Evolutionary conservation across 2,113 vertebrate genomes (phyloP).

Genomic region (Procavia capensis): DNA sequence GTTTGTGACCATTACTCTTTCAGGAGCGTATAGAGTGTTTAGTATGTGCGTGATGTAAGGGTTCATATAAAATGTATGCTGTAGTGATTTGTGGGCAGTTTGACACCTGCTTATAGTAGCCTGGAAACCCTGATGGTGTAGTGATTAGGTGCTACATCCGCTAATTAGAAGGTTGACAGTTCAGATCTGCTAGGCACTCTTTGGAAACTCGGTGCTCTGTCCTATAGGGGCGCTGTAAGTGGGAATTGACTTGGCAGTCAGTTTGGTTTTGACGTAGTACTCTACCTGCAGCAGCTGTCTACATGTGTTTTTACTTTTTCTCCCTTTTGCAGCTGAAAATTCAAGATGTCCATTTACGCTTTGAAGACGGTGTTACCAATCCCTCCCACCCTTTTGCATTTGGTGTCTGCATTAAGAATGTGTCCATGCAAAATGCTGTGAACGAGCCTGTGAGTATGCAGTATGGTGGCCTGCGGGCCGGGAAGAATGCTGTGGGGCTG

Average conservation of each 20-base stretch:
- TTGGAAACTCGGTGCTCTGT: too few species aligned
- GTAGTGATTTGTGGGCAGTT: background rate
- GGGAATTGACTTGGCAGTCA: too few species aligned
- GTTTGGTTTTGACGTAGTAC: too few species aligned
- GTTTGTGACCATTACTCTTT: background rate
- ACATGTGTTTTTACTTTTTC: background rate
- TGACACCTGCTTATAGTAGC: background rate
- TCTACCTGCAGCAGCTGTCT: background rate
- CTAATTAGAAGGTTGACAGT: too few species aligned
- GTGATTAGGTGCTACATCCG: too few species aligned
- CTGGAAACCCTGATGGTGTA: too few species aligned
- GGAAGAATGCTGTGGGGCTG: background rate
- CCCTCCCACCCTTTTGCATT: constrained; percentile 94
- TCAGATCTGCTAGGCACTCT: too few species aligned
- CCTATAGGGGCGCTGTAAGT: too few species aligned
- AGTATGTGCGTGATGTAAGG: background rate
- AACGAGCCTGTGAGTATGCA: constrained; percentile 92
- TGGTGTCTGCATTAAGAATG: constrained; percentile 96
- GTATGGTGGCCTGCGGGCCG: fast-evolving
- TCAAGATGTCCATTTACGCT: constrained; percentile 96
- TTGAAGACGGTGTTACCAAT: constrained; percentile 94
- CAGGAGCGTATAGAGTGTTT: background rate
- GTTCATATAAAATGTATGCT: background rate
- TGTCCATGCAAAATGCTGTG: constrained; percentile 95
- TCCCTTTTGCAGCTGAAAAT: constrained; percentile 93